Evolutionary conservation across 35 echinoderm and acorn worm genomes (phyloP), one percentile per base, ranked within the genome.

Genomic region (Strongylocentrotus purpuratus): DNA sequence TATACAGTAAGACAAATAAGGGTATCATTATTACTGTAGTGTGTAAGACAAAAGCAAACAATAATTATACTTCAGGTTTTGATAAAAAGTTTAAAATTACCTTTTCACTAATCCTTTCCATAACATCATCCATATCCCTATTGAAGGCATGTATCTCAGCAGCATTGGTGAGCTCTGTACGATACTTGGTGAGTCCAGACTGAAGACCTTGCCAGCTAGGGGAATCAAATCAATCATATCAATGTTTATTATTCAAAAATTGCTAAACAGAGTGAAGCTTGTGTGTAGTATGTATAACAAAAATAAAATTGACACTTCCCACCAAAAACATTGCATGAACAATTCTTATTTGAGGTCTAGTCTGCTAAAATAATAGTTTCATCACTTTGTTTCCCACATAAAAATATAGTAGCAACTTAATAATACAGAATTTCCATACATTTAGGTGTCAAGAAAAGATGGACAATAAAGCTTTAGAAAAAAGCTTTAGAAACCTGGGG

Each of bases 61-160:
- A 41, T 41, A 1, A 41, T 41, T 41, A 41, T 41, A 41, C 35
- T 71, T 71, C 61, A 28, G 61, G 28, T 71, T 5, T 20, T 41
- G 13, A 9, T n/a, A n/a, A n/a, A n/a, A n/a, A n/a, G n/a, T 89
- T 33, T 22, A 18, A 33, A n/a, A n/a, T n/a, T 94, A 98, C 97
- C 96, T 99, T 99, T 96, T 98, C 98, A 96, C 55, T 92, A 0
- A 99, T 96, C 52, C 95, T 95, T 71, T 99, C 98, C 91, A 98
- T 96, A 12, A 97, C 35, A 46, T 99, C 98, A 94, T 99, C 96
- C 7, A 99, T 93, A 87, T 99, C 98, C 89, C 97, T 97, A 33
- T 97, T 98, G 94, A 99, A 98, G 41, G 94, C 94, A 94, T 99
- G 98, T 14, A 97, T 96, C 85, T 99, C 97, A 18, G 96, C 94